phyloP scores from a whole-genome alignment of 2,113 vertebrate genomes.

The Tursiops truncatus region DNA sequence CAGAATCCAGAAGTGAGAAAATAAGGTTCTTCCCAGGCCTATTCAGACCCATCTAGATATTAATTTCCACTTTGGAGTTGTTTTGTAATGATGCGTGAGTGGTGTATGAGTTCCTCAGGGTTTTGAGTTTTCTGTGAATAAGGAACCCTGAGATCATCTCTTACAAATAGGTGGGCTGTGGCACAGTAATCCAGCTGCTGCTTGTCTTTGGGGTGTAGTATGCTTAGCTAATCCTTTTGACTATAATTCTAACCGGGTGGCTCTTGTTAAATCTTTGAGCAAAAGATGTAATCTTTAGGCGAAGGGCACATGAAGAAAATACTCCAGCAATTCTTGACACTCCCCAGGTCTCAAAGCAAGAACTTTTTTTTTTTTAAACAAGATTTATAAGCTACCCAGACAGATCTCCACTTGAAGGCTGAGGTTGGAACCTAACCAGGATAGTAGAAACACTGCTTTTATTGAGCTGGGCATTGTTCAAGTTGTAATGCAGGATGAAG shows the following conservation, averaged over 20 bases:
- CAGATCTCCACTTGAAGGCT: not conserved
- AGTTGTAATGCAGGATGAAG: not conserved
- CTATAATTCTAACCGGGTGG: conserved; percentile 28
- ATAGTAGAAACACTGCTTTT: conserved; percentile 1
- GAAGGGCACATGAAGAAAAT: not conserved
- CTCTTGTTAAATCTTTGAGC: conserved; percentile 48
- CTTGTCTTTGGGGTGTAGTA: conserved; percentile 50
- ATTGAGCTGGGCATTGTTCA: not conserved
- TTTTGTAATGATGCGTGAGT: not conserved
- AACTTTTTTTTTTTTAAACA: not conserved
- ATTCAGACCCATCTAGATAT: not conserved
- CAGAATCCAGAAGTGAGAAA: not conserved
- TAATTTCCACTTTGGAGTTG: conserved; percentile 9
- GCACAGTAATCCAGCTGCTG: not conserved
- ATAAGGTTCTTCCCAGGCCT: not conserved
- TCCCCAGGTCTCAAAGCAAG: not conserved
- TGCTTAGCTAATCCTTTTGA: conserved; percentile 39
- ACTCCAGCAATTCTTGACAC: not conserved
- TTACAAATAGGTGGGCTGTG: not conserved
- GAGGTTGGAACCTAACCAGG: not conserved
- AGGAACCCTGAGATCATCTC: not conserved
- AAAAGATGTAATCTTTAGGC: conserved; percentile 53
- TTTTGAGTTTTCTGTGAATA: not conserved
- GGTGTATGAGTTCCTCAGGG: not conserved
- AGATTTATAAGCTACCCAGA: not conserved